Base-by-base conservation (phyloP, 1,140 invertebrate genomes). In the Leptinotarsa lineolata region DNA sequence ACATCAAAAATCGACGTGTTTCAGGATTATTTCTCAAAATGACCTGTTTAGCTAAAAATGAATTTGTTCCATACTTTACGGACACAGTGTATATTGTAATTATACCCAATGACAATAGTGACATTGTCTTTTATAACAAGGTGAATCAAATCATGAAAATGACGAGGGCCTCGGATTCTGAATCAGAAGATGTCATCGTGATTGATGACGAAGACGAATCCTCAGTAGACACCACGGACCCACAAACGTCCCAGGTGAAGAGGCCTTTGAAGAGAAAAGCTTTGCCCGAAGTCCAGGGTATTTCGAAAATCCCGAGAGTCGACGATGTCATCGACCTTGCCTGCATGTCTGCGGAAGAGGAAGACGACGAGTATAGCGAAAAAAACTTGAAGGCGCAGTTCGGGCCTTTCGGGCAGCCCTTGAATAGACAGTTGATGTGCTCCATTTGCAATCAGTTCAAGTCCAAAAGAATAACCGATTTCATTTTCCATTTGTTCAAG, bases 401-500 rank as follows among this genome's bases (percentile, higher is more conserved):
- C 69, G 82, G 76, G 72, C 75, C 65, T 5, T 85, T 85, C 66
- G 88, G 87, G 0, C 78, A 76, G 67, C 85, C 87, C 0, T 70
- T 80, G 4, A 83, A 82, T 11, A 82, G 81, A 21, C 71, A 83
- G 21, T 88, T 85, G 72, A 79, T 80, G 24, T 90, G 89, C 78
- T 86, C 89, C 0, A 79, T 88, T n/a, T 90, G 89, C 73, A 79
- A 83, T 8, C 73, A 80, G 8, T 89, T 86, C 73, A 86, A 86
- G 68, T 85, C 87, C 0, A 87, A 84, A 21, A 85, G 86, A 46
- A 84, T 85, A n/a, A 80, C 84, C 4, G 86, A 88, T 46, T 85
- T 90, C 74, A 81, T 85, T 15, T 85, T 87, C 74, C 89, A 90
- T 80, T 74, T 90, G 24, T 89, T 85, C 68, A 84, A 86, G 22